Evolutionary conservation across 1,140 invertebrate species (phyloP).

Genomic region (Ips typographus): DNA sequence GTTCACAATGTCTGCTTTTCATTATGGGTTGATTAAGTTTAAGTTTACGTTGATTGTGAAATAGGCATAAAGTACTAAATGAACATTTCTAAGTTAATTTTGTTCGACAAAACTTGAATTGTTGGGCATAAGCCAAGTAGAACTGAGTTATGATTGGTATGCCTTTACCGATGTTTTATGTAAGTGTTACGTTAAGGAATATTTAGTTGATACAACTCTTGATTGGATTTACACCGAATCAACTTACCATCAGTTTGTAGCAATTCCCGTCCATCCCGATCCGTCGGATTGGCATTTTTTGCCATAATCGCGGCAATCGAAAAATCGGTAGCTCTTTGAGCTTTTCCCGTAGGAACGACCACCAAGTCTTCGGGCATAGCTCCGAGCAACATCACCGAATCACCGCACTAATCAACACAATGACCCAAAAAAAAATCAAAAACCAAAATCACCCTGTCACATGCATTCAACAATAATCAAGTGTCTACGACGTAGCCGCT

Average conservation of each 20-base stretch:
- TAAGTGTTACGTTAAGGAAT: too few species aligned
- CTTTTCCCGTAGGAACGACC: conserved; percentile 48
- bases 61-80: too few species aligned
- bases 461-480: conserved; percentile 13
- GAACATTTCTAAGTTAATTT: too few species aligned
- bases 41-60: too few species aligned
- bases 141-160: too few species aligned
- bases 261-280: background rate
- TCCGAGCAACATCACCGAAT: conserved; percentile 48
- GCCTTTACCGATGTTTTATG: too few species aligned
- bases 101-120: too few species aligned
- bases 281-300: conserved; percentile 57
- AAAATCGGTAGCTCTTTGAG: conserved; percentile 79
- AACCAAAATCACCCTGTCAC: conserved; percentile 19
- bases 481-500: conserved; percentile 37
- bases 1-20: too few species aligned
- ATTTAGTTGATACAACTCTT: too few species aligned
- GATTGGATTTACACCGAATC: too few species aligned
- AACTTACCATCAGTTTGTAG: background rate
- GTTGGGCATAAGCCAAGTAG: too few species aligned
- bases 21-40: too few species aligned
- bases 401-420: conserved; percentile 21
- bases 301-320: conserved; percentile 93
- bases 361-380: conserved; percentile 49
- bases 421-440: conserved; percentile 33